Percentiles rank a stretch among this genome's conserved stretches.
phyloP scores from a whole-genome alignment of 2,888 invertebrate species.

The Atrina japonica region DNA sequence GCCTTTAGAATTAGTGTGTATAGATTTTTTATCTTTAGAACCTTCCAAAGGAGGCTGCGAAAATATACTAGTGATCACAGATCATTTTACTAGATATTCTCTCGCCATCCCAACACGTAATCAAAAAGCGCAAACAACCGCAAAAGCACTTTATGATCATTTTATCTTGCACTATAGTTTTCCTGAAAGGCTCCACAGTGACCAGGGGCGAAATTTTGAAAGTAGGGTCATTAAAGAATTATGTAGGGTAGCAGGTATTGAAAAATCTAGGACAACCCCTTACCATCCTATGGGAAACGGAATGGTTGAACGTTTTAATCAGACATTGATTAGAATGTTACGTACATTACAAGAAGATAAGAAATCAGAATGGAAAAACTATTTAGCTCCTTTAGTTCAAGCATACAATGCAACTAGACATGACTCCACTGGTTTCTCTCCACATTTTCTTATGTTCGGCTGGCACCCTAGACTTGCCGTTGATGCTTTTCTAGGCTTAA shows the following conservation, averaged over 20 bases:
- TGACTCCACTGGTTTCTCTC: conserved; percentile 39
- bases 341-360: conserved; percentile 33
- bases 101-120: conserved; percentile 41
- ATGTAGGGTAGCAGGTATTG: conserved; percentile 32
- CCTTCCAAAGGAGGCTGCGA: conserved; percentile 21
- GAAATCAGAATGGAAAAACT: conserved; percentile 44
- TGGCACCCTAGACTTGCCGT: conserved; percentile 1
- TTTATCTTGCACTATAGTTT: conserved; percentile 46
- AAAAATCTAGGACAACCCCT: conserved; percentile 42
- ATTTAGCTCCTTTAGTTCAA: conserved; percentile 34
- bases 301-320: conserved; percentile 25
- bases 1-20: conserved; percentile 38
- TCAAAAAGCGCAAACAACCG: conserved; percentile 45
- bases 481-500: no score
- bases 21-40: conserved; percentile 36
- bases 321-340: conserved; percentile 10
- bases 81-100: conserved; percentile 26
- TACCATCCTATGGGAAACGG: conserved; percentile 48
- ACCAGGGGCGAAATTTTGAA: conserved; percentile 48
- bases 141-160: conserved; percentile 31
- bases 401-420: conserved; percentile 42
- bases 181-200: conserved; percentile 40
- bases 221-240: conserved; percentile 39
- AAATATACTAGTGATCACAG: conserved; percentile 31
- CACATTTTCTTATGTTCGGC: conserved; percentile 47